Percentiles rank a stretch among this genome's conserved stretches.
Evolutionary conservation across 2,113 vertebrate species (phyloP).

Genomic region (Pterocles gutturalis): DNA sequence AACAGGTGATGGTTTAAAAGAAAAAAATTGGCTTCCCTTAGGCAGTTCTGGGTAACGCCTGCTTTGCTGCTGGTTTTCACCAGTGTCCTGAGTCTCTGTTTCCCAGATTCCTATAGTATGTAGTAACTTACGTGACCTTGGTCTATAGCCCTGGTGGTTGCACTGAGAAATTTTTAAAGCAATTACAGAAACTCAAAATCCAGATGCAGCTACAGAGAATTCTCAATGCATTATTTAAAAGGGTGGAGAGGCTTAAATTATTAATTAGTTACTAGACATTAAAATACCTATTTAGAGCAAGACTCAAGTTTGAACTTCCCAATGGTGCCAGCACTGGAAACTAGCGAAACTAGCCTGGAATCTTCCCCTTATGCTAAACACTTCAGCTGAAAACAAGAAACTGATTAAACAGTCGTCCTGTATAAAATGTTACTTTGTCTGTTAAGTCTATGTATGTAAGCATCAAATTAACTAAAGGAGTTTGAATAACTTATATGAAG

Average conservation of each 20-base stretch:
- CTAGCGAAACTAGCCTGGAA: not conserved
- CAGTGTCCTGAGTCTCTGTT: not conserved
- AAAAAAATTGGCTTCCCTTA: not conserved
- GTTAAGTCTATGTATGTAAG: not conserved
- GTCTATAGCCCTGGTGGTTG: not conserved
- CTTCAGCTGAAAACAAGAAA: not conserved
- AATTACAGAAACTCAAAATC: not conserved
- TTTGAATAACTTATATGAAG: not conserved
- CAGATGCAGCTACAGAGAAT: not conserved
- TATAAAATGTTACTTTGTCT: not conserved
- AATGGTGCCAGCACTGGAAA: not conserved
- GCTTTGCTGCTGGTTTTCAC: not conserved
- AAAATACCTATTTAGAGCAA: constrained; percentile 21
- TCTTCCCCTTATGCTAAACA: not conserved
- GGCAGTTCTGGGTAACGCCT: not conserved
- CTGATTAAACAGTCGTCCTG: not conserved
- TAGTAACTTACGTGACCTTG: not conserved
- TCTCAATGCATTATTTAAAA: constrained; percentile 24
- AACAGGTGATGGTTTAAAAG: not conserved
- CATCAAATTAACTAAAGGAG: not conserved
- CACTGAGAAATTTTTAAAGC: not conserved
- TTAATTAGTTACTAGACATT: constrained; percentile 4
- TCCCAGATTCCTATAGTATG: not conserved
- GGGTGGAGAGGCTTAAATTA: not conserved
- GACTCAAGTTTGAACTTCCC: not conserved